These are phyloP conservation scores for Cervus canadensis DNA, from an alignment of 2,113 vertebrate genomes.

Conservation along the genomic window DNA sequence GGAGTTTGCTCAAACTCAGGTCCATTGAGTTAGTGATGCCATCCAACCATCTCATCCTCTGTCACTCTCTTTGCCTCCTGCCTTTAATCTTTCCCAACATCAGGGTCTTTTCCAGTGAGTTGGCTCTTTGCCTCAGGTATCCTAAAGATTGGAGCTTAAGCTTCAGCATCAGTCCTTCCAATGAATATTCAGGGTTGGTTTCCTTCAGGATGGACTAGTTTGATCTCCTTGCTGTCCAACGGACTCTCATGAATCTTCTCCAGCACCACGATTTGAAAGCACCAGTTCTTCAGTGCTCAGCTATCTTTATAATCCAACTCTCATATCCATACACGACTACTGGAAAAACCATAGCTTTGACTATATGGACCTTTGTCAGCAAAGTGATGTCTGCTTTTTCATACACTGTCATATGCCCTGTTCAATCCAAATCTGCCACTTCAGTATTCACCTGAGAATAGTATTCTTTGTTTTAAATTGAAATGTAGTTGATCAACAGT, in stretches of 20 bases:
- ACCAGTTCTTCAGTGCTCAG: background rate
- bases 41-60: background rate
- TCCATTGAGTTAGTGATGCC: background rate
- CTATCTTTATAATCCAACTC: background rate
- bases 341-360: background rate
- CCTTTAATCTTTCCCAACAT: background rate
- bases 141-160: background rate
- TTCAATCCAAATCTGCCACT: background rate
- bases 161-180: background rate
- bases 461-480: background rate
- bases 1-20: background rate
- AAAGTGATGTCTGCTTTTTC: background rate
- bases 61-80: background rate
- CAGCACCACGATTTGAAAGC: background rate
- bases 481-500: background rate
- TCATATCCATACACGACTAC: background rate
- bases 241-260: background rate
- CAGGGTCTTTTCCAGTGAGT: background rate
- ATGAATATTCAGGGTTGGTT: background rate
- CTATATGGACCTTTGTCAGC: background rate
- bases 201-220: background rate
- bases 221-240: background rate
- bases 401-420: background rate
- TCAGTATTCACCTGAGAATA: background rate
- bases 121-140: background rate